Percentiles rank a stretch among this genome's conserved stretches.
These are phyloP conservation scores for Drosophila sordidula DNA, from an alignment of 2,888 invertebrate genomes.

Conservation along the genomic window DNA sequence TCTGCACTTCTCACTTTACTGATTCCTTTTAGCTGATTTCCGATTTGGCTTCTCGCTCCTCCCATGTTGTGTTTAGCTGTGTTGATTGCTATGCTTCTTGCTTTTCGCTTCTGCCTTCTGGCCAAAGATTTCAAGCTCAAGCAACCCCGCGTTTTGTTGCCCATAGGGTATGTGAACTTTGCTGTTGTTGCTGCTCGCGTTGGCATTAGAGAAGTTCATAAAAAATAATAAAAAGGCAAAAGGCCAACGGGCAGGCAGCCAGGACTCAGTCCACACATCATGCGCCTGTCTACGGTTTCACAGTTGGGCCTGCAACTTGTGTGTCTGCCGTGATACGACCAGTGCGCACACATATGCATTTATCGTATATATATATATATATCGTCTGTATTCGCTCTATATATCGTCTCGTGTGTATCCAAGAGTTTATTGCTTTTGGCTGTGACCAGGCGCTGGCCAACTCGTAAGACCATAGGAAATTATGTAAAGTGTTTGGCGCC, in stretches of 20 bases:
- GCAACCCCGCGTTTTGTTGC: neutral
- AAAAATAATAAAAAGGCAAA: conserved; percentile 57
- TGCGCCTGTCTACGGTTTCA: conserved; percentile 6
- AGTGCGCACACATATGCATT: neutral
- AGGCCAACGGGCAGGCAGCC: conserved; percentile 38
- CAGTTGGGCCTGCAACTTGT: conserved; percentile 1
- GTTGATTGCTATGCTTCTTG: no score
- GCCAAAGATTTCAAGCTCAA: neutral
- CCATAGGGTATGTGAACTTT: conserved; percentile 14
- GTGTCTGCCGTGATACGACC: conserved; percentile 4
- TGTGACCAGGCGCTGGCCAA: conserved; percentile 29
- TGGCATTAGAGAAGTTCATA: conserved; percentile 40
- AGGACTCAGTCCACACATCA: conserved; percentile 16
- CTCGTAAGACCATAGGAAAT: conserved; percentile 34
- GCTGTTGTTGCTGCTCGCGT: neutral
- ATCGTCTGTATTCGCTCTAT: neutral
- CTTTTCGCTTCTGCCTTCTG: neutral
- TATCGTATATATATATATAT: neutral
- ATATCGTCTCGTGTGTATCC: conserved; percentile 13
- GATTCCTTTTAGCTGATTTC: neutral
- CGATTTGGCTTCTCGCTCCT: neutral
- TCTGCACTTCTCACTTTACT: conserved; percentile 26
- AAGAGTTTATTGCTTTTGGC: conserved; percentile 42
- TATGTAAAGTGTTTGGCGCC: conserved; percentile 49
- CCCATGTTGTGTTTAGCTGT: neutral